Conservation (phyloP, 2,888 invertebrate genomes). For the Sinelater perroti region DNA sequence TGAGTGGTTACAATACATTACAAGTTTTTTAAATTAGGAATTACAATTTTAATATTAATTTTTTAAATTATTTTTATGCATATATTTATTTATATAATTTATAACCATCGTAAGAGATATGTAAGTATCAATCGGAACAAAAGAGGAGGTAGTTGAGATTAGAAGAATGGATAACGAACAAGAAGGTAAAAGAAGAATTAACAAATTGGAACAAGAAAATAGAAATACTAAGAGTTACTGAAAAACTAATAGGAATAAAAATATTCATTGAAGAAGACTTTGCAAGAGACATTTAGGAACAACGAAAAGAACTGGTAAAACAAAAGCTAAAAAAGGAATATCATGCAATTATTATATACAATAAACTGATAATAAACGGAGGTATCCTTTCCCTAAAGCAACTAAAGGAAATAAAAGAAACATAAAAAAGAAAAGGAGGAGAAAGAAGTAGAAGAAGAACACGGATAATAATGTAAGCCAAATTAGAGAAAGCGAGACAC, state of each 20-base stretch:
- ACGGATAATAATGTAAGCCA: too few relatives aligned
- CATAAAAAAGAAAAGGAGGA: neutral
- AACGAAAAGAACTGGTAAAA: conserved; percentile 2
- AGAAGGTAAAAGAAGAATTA: too few relatives aligned
- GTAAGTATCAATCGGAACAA: too few relatives aligned
- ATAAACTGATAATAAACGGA: conserved; percentile 5
- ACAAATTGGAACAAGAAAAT: too few relatives aligned
- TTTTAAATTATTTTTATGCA: too few relatives aligned
- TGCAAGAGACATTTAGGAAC: neutral
- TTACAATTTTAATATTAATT: too few relatives aligned
- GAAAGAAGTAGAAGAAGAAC: neutral
- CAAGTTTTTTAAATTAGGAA: too few relatives aligned
- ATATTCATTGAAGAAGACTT: neutral
- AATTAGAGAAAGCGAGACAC: neutral
- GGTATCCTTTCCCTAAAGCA: neutral
- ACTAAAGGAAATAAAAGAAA: neutral
- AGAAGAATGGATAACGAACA: too few relatives aligned
- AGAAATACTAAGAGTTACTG: neutral
- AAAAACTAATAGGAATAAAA: neutral
- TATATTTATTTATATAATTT: too few relatives aligned
- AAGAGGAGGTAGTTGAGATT: too few relatives aligned
- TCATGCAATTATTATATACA: neutral
- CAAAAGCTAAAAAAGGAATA: conserved; percentile 1
- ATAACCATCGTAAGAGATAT: too few relatives aligned
- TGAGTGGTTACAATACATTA: too few relatives aligned